Evolutionary conservation across 2,113 vertebrate genomes (phyloP).

Genomic region (Strix uralensis): DNA sequence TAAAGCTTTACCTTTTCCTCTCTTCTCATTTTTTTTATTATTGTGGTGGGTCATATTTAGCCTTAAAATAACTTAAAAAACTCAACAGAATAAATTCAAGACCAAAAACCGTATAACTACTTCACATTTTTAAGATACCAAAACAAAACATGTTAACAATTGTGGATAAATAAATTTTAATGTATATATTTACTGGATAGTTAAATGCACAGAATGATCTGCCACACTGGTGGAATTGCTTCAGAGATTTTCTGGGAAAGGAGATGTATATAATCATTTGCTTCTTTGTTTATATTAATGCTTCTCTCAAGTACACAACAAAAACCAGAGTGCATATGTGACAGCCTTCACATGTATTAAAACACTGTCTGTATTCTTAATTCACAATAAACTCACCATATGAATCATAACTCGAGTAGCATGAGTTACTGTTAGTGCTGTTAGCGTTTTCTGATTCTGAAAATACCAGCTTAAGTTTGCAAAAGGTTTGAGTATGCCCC

Average conservation of each 20-base stretch:
- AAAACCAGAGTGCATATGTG: not conserved
- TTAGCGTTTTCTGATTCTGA: not conserved
- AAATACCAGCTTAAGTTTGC: not conserved
- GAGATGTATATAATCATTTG: conserved; percentile 65
- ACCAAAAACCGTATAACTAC: not conserved
- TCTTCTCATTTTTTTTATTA: not conserved
- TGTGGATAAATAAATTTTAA: conserved; percentile 31
- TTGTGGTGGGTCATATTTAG: not conserved
- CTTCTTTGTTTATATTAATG: not conserved
- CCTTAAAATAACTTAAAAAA: not conserved
- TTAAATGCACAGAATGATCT: conserved; percentile 19
- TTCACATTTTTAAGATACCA: conserved; percentile 17
- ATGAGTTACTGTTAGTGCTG: not conserved
- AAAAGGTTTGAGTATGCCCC: not conserved
- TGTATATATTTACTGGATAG: conserved; percentile 51
- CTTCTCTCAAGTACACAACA: not conserved
- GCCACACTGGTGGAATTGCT: not conserved
- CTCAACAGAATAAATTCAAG: not conserved
- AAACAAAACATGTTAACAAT: not conserved
- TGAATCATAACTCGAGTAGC: not conserved
- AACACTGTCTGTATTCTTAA: not conserved
- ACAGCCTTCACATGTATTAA: not conserved
- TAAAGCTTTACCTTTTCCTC: conserved; percentile 6
- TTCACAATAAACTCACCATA: conserved; percentile 42
- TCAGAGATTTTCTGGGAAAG: conserved; percentile 33